These are phyloP conservation scores for Darevskia mixta DNA, from an alignment of 2,797 vertebrate genomes.

Conservation along the genomic window DNA sequence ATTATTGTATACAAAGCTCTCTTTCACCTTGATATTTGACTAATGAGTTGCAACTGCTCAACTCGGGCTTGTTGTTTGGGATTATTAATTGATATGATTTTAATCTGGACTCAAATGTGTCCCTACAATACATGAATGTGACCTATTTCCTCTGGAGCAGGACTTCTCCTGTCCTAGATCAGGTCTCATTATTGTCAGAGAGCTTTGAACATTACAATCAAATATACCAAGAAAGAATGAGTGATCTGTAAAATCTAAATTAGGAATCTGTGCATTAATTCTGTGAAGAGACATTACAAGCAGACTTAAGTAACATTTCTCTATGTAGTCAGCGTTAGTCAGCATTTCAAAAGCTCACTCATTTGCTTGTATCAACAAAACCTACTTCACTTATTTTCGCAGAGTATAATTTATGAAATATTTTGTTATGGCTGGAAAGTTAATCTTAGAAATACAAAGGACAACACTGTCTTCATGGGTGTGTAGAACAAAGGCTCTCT, in stretches of 20 bases:
- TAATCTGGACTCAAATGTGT: not conserved
- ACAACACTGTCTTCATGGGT: conserved; percentile 3
- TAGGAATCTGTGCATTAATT: too few relatives aligned
- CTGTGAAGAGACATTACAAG: too few relatives aligned
- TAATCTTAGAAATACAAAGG: conserved; percentile 33
- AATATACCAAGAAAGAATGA: too few relatives aligned
- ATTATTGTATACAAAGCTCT: too few relatives aligned
- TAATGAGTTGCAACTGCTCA: not conserved
- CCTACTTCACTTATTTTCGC: not conserved
- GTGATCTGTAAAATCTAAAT: too few relatives aligned
- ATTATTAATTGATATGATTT: not conserved
- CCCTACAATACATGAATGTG: too few relatives aligned
- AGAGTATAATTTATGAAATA: not conserved
- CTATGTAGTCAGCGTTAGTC: not conserved
- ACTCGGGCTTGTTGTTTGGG: not conserved
- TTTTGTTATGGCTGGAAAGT: conserved; percentile 13
- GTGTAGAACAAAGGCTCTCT: not conserved
- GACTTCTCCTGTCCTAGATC: too few relatives aligned
- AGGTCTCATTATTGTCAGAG: too few relatives aligned
- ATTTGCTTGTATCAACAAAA: not conserved
- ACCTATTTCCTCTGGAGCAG: too few relatives aligned
- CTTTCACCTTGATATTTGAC: not conserved
- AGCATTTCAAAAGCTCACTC: conserved; percentile 9
- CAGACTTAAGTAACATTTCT: too few relatives aligned
- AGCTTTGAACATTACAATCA: too few relatives aligned